phyloP scores from a whole-genome alignment of 1,140 invertebrate species.

The Pachyrhynchus sulphureomaculatus region DNA sequence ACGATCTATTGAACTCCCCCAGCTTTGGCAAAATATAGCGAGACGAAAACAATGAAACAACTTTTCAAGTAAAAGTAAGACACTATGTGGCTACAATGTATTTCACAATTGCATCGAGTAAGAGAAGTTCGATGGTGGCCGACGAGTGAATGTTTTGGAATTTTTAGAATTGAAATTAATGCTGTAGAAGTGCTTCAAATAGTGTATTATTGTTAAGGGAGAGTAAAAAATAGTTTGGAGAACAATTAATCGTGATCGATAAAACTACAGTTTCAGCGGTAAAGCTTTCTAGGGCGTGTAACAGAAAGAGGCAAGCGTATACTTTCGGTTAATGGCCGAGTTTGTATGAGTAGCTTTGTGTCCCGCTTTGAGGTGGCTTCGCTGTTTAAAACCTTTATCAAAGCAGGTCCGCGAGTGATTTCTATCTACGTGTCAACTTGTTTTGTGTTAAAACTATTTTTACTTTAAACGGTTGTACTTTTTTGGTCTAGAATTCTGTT shows the following conservation, averaged over 20 bases:
- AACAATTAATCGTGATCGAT: not conserved
- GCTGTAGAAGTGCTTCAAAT: not conserved
- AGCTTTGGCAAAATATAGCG: too few relatives aligned
- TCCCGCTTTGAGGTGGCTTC: slow-evolving; percentile 8
- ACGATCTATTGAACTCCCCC: too few relatives aligned
- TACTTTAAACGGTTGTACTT: not conserved
- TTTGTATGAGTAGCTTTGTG: slow-evolving; percentile 20
- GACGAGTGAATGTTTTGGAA: slow-evolving; percentile 41
- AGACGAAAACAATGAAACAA: too few relatives aligned
- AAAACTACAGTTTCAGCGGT: slow-evolving; percentile 2
- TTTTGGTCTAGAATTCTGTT: not conserved
- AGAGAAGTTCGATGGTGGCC: slow-evolving; percentile 36
- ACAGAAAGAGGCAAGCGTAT: slow-evolving; percentile 33
- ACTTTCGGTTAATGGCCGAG: slow-evolving; percentile 20
- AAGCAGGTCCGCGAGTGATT: not conserved
- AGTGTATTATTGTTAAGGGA: slow-evolving; percentile 6
- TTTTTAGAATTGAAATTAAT: slow-evolving; percentile 33
- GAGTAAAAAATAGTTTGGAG: not conserved
- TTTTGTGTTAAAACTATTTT: not conserved
- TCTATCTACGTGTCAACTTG: slow-evolving; percentile 20
- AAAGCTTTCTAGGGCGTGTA: slow-evolving; percentile 40
- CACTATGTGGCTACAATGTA: slow-evolving; percentile 17
- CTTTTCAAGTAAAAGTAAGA: too few relatives aligned
- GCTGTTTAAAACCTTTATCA: slow-evolving; percentile 10
- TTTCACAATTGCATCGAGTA: slow-evolving; percentile 33